Percentiles rank a stretch among this genome's conserved stretches.
Conservation (phyloP, 1,140 invertebrate genomes). For the Adelges cooleyi region DNA sequence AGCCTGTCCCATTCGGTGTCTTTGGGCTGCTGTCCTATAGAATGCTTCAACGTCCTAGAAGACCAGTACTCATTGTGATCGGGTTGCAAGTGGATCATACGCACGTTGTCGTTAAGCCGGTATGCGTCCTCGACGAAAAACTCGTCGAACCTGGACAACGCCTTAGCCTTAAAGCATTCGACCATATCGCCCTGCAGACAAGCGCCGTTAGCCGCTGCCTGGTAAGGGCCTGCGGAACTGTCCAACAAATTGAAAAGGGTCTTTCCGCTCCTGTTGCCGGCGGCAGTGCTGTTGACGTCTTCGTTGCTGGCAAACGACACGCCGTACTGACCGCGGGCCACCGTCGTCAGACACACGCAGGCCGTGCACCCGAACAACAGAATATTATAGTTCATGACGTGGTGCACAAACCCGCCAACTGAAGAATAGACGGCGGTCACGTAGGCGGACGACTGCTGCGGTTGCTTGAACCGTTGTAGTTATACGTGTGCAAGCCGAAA, state of each 20-base stretch:
- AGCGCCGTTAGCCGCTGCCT: slow-evolving; percentile 55
- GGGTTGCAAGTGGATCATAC: slow-evolving; percentile 50
- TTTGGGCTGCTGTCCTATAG: slow-evolving; percentile 49
- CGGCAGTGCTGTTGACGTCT: neutral
- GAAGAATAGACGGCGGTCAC: neutral
- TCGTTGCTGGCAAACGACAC: neutral
- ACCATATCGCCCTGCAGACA: slow-evolving; percentile 62
- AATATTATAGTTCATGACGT: neutral
- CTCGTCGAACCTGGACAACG: slow-evolving; percentile 56
- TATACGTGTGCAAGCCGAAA: neutral
- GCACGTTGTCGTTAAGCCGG: slow-evolving; percentile 53
- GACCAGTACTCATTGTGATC: slow-evolving; percentile 32
- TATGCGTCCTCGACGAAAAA: slow-evolving; percentile 53
- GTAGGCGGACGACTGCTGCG: neutral
- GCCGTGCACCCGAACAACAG: neutral
- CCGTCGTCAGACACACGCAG: neutral
- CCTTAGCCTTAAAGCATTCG: slow-evolving; percentile 67
- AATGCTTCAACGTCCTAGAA: slow-evolving; percentile 49
- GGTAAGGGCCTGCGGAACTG: slow-evolving; percentile 60
- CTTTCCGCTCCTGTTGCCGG: slow-evolving; percentile 43
- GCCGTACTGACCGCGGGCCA: neutral
- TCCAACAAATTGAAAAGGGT: slow-evolving; percentile 61
- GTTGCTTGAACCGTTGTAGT: neutral
- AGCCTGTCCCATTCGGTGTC: slow-evolving; percentile 67
- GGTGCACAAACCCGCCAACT: neutral